Conservation (phyloP, 2,113 vertebrate species). For the Aix galericulata region DNA sequence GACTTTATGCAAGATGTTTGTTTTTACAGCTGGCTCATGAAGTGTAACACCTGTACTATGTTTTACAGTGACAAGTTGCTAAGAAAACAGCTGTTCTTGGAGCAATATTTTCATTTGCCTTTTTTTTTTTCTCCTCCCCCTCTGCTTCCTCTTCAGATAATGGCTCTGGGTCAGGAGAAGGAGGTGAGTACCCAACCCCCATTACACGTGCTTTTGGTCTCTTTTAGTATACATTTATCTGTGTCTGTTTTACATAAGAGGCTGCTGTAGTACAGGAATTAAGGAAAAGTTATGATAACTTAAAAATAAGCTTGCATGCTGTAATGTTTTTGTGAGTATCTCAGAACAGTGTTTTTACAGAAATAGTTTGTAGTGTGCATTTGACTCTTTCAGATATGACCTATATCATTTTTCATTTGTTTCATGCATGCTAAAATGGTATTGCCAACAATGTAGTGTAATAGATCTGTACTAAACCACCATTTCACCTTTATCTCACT, state of each 20-base stretch:
- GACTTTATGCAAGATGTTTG: background rate
- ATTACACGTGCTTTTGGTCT: background rate
- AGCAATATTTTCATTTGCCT: constrained; percentile 55
- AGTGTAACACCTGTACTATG: constrained; percentile 3
- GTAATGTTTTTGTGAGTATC: background rate
- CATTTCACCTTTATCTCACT: background rate
- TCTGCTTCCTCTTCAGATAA: constrained; percentile 80
- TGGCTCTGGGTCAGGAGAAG: constrained; percentile 91
- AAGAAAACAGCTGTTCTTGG: background rate
- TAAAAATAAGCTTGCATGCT: background rate
- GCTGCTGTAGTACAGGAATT: background rate
- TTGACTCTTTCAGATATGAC: background rate
- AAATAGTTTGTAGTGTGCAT: background rate
- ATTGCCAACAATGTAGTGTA: background rate
- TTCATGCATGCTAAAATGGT: background rate
- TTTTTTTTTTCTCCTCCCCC: background rate
- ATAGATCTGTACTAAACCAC: background rate
- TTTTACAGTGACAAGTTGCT: constrained; percentile 20
- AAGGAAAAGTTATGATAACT: background rate
- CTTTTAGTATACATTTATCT: background rate
- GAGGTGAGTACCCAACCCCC: constrained; percentile 79
- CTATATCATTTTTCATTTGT: background rate
- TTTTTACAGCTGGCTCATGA: constrained; percentile 49
- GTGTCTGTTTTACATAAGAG: background rate
- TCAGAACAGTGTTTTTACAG: background rate